Evolutionary conservation across 2,888 invertebrate genomes (phyloP).

Genomic region (Eupithecia abbreviata): DNA sequence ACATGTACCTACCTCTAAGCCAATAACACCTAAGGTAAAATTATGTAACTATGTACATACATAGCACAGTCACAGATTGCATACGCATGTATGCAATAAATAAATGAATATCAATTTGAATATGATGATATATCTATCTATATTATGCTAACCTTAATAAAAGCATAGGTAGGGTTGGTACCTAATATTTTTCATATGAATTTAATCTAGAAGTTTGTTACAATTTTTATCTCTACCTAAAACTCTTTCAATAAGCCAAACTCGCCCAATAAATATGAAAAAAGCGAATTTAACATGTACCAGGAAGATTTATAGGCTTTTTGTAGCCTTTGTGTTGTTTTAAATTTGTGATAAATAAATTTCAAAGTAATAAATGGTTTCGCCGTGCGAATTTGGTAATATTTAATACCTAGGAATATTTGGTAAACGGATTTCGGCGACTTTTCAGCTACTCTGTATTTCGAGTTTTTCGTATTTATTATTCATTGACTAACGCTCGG

Average conservation of each 20-base stretch:
- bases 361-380: constrained; percentile 38
- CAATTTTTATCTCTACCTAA: constrained; percentile 30
- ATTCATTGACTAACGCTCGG: neutral
- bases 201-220: constrained; percentile 24
- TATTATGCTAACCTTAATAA: neutral
- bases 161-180: neutral
- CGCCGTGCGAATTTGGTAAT: constrained; percentile 2
- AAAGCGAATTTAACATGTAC: constrained; percentile 40
- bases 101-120: too few relatives aligned
- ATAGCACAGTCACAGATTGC: too few relatives aligned
- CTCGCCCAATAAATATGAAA: constrained; percentile 41
- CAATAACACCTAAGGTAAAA: too few relatives aligned
- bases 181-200: neutral
- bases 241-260: constrained; percentile 45
- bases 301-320: constrained; percentile 42
- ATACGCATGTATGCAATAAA: too few relatives aligned
- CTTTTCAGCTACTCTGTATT: neutral
- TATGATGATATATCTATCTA: too few relatives aligned
- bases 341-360: constrained; percentile 42
- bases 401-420: neutral
- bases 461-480: neutral
- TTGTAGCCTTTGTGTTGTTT: constrained; percentile 42
- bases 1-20: too few relatives aligned
- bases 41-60: too few relatives aligned
- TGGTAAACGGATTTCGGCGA: neutral